Evolutionary conservation across 2,888 invertebrate species (phyloP), one percentile per base, ranked within the genome.

Genomic region (Lasius platythorax): DNA sequence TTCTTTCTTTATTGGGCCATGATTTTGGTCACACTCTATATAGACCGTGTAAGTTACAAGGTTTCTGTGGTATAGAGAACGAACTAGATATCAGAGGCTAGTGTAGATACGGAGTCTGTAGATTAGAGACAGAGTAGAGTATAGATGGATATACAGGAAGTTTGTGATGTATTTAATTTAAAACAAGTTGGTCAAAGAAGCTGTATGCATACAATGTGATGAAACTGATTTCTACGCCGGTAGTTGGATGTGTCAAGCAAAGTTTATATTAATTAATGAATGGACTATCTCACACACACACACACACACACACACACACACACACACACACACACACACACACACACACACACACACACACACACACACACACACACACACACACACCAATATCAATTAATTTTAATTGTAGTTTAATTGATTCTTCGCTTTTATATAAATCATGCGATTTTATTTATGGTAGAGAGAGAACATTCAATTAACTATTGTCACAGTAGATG

Each of bases 201-300:
- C 43, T 58, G 37, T 18, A 46, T 15, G 12, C 18, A 12, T 18
- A 23, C 33, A 61, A 61, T 40, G n/a, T 28, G 43, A 61, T 56
- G 72, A 73, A 72, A 79, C 50, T 61, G 12, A 72, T 23, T 70
- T 50, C 18, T 46, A 33, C 18, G 23, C 2, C 5, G 4, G 5
- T 23, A 72, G 46, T 4, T n/a, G 11, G 6, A 8, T 15, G 37
- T 18, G n/a, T 46, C 46, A 72, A 72, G 37, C 46, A 72, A 72
- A 72, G 37, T 79, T 79, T 33, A 4, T 61, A 79, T 72, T 61
- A 72, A 46, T 58, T 61, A 58, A 37, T 18, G 40, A 67, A 81
- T 46, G 37, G 23, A 2, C 23, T n/a, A 28, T 81, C 33, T 23
- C 23, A 23, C 23, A 37, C 43, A 15, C 33, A 33, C 18, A 18